These are phyloP conservation scores for Tauraco erythrolophus DNA, from an alignment of 2,113 vertebrate species.

Conservation along the genomic window DNA sequence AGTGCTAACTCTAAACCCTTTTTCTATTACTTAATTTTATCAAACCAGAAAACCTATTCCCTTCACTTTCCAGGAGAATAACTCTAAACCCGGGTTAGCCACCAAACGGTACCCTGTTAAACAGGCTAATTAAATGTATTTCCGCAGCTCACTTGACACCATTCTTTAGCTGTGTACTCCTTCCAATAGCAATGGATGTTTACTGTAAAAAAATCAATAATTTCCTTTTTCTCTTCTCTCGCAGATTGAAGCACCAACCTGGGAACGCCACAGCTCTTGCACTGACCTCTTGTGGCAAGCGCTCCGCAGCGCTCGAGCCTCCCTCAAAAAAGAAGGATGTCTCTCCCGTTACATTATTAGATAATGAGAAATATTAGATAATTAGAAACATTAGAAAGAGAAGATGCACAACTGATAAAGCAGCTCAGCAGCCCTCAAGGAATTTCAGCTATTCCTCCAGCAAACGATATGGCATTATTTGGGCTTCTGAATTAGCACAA, in stretches of 20 bases:
- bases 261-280: constrained; percentile 52
- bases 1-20: background rate
- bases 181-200: constrained; percentile 12
- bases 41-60: background rate
- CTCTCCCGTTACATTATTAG: background rate
- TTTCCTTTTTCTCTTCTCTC: background rate
- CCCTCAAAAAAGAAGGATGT: background rate
- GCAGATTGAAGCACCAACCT: background rate
- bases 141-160: background rate
- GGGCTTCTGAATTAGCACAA: background rate
- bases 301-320: background rate
- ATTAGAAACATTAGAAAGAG: background rate
- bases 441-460: background rate
- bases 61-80: background rate
- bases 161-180: background rate
- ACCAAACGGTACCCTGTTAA: background rate
- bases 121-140: constrained; percentile 1
- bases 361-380: no score
- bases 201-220: background rate
- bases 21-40: background rate
- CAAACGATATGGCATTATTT: background rate
- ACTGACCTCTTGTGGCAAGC: constrained; percentile 80
- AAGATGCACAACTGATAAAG: background rate
- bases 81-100: background rate
- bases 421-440: background rate